Evolutionary conservation across 2,888 invertebrate species (phyloP).

Genomic region (Lasioglossum marginatum): DNA sequence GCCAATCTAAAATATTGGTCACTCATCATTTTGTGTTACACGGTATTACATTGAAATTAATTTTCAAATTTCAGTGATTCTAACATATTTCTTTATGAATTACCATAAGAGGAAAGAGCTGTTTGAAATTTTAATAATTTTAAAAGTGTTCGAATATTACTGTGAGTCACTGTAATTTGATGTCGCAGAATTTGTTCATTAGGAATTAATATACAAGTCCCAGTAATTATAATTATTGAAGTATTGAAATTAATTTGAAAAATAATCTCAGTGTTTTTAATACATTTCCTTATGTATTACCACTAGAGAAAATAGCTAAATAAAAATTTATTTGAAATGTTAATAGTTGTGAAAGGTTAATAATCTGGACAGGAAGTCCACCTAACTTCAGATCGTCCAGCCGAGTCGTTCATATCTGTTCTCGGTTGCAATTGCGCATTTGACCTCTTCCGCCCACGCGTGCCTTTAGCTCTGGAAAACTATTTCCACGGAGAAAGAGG

Average conservation of each 20-base stretch:
- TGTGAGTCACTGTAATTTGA: no score
- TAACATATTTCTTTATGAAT: background rate
- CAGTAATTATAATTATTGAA: no score
- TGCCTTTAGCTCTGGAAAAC: slow-evolving; percentile 16
- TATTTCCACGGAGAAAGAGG: slow-evolving; percentile 53
- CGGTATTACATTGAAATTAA: background rate
- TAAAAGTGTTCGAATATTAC: no score
- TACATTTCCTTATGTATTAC: no score
- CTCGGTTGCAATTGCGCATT: slow-evolving; percentile 40
- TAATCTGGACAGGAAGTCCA: background rate
- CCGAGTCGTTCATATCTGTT: background rate
- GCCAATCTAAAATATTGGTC: background rate
- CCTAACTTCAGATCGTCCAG: background rate
- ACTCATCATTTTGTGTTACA: background rate
- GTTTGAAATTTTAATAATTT: background rate
- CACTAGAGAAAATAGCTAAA: no score
- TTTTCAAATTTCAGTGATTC: background rate
- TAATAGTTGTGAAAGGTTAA: background rate
- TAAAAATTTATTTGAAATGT: background rate
- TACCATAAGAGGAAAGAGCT: accelerated
- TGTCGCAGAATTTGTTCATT: no score
- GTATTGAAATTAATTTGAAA: background rate
- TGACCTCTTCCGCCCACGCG: slow-evolving; percentile 54
- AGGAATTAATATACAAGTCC: no score
- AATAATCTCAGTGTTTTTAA: background rate